Percentiles rank a stretch among this genome's conserved stretches.
These are phyloP conservation scores for Desoria tigrina DNA, from an alignment of 2,888 invertebrate species.

Conservation along the genomic window DNA sequence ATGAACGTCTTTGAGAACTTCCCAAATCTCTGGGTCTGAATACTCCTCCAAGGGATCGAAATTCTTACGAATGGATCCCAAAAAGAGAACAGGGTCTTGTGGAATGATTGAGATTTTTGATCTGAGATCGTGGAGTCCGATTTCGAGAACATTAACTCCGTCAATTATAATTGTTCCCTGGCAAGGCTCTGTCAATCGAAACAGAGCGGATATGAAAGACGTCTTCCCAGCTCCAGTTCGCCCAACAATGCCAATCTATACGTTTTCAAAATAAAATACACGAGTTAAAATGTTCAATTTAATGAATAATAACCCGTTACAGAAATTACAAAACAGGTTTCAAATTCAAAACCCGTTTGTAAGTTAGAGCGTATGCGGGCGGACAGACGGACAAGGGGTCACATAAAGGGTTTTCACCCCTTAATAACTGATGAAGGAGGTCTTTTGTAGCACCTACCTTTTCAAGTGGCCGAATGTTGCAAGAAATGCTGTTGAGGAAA, in stretches of 20 bases:
- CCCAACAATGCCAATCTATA: conserved; percentile 67
- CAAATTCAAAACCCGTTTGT: no score
- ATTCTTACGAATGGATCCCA: conserved; percentile 83
- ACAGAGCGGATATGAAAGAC: conserved; percentile 80
- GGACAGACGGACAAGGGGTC: no score
- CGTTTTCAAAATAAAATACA: no score
- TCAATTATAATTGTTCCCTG: conserved; percentile 81
- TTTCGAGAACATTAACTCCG: conserved; percentile 44
- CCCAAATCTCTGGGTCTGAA: conserved; percentile 78
- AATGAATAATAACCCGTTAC: no score
- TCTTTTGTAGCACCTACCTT: conserved; percentile 58
- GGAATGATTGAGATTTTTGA: conserved; percentile 87
- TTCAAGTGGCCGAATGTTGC: conserved; percentile 58
- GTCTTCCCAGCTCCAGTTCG: conserved; percentile 91
- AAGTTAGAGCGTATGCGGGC: no score
- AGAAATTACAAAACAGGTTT: no score
- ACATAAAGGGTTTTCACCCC: no score
- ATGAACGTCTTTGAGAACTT: conserved; percentile 76
- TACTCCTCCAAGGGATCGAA: conserved; percentile 85
- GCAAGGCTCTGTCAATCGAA: conserved; percentile 83
- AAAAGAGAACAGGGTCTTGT: conserved; percentile 80
- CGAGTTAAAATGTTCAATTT: no score
- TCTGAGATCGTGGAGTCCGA: conserved; percentile 67
- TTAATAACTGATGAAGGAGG: neutral
- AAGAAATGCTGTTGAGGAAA: conserved; percentile 58